A percentile compares a stretch with the other conserved stretches of the same genome.
Conservation (phyloP, 2,888 invertebrate species). For the Megaustenia siamemsis region DNA sequence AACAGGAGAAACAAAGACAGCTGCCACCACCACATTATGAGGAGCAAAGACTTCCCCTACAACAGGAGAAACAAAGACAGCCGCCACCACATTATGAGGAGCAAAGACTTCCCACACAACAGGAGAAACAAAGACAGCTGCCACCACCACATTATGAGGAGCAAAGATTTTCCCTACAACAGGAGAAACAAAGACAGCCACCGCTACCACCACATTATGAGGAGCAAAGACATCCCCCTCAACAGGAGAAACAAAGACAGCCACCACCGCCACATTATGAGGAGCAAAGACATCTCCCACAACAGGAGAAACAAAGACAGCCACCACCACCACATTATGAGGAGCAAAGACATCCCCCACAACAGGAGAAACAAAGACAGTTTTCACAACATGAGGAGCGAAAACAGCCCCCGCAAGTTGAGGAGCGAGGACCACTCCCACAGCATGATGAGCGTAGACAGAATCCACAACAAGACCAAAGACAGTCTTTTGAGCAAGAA, state of each 20-base stretch:
- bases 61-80: constrained; percentile 12
- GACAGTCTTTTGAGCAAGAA: not conserved
- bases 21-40: not conserved
- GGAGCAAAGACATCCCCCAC: not conserved
- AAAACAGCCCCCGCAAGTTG: not conserved
- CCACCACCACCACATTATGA: not conserved
- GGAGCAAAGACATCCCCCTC: no score
- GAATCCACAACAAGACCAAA: not conserved
- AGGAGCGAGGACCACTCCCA: not conserved
- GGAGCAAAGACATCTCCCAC: not conserved
- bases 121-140: constrained; percentile 8
- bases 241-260: not conserved
- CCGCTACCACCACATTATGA: not conserved
- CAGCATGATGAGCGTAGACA: not conserved
- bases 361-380: not conserved
- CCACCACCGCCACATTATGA: no score
- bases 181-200: constrained; percentile 18
- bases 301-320: not conserved
- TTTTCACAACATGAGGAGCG: not conserved
- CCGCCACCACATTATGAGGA: not conserved
- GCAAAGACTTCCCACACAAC: not conserved
- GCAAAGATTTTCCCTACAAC: not conserved
- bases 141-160: not conserved
- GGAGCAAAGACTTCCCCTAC: not conserved
- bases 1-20: constrained; percentile 2